These are phyloP conservation scores for Isurus oxyrinchus DNA, from an alignment of 2,113 vertebrate genomes.

Conservation along the genomic window DNA sequence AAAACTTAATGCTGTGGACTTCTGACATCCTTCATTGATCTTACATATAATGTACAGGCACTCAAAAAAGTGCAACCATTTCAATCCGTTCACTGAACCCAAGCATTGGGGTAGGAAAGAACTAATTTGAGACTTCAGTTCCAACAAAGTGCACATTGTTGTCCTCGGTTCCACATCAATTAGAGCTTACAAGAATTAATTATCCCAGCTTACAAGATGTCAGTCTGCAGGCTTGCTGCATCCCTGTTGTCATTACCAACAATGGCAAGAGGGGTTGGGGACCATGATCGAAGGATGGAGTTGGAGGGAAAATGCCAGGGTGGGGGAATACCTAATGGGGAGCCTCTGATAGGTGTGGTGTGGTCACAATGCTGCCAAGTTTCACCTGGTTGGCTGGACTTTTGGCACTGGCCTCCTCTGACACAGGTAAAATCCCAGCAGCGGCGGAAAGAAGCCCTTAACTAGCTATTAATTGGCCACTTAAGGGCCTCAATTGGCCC, in stretches of 20 bases:
- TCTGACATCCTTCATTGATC: neutral
- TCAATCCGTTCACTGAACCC: neutral
- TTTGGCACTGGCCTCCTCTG: too few species aligned
- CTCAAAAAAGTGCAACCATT: neutral
- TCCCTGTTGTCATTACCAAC: neutral
- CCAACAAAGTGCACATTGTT: neutral
- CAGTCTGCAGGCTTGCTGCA: neutral
- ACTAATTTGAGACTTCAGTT: neutral
- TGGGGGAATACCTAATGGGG: too few species aligned
- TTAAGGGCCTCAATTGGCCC: too few species aligned
- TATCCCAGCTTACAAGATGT: neutral
- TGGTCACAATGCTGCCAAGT: too few species aligned
- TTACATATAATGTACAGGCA: neutral
- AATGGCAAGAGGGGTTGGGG: neutral
- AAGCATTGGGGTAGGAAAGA: neutral
- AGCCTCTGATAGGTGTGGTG: too few species aligned
- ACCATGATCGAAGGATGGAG: too few species aligned
- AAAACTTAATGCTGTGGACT: neutral
- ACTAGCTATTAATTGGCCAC: too few species aligned
- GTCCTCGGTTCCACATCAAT: neutral
- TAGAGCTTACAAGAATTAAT: neutral
- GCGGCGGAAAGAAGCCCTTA: too few species aligned
- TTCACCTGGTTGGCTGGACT: too few species aligned
- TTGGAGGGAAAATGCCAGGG: too few species aligned
- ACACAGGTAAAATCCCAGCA: too few species aligned